Base-by-base conservation (phyloP, 2,113 vertebrate genomes). In the Loxodonta africana region DNA sequence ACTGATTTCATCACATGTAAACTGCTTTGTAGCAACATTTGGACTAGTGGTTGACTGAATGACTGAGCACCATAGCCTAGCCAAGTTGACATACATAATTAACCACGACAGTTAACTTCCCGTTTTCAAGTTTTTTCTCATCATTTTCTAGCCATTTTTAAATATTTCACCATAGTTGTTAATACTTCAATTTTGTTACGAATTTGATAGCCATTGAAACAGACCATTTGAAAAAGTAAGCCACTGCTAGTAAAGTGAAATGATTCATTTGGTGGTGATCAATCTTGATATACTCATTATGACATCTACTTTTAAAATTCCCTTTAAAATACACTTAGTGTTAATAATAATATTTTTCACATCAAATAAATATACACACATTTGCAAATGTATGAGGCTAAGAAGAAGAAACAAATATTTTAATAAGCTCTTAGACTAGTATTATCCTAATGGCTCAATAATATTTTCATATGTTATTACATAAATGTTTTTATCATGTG, bases 301-400 rank as follows among this genome's bases (percentile, higher is more conserved):
- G 76, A 23, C 9, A 73, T 0, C 23, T 11, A 15, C 28, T 67
- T 46, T 71, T 8, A 46, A 44, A 85, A 84, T 80, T 85, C 11
- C 30, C 44, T 90, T 83, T 63, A 86, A 90, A 83, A 37, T 41
- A 0, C 0, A 84, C 18, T 48, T 90, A 28, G 5, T 14, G 15
- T 84, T 84, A 76, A 46, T 76, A 65, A 65, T 65, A 87, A 77
- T 57, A 73, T 63, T 87, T 57, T 97, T 83, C 23, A 69, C 14
- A 71, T 76, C n/a, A 80, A 82, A 67, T n/a, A 57, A 83, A 94
- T 90, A 92, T 82, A 82, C 17, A 88, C 86, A 17, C 1, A 69
- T 76, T 81, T 81, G 25, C 20, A 62, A 95, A 86, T 63, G 8
- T 51, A 46, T 90, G 86, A 90, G 26, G 71, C 17, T 94, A 92